Evolutionary conservation across 2,113 vertebrate species (phyloP).

Genomic region (Coracopsis vasa): DNA sequence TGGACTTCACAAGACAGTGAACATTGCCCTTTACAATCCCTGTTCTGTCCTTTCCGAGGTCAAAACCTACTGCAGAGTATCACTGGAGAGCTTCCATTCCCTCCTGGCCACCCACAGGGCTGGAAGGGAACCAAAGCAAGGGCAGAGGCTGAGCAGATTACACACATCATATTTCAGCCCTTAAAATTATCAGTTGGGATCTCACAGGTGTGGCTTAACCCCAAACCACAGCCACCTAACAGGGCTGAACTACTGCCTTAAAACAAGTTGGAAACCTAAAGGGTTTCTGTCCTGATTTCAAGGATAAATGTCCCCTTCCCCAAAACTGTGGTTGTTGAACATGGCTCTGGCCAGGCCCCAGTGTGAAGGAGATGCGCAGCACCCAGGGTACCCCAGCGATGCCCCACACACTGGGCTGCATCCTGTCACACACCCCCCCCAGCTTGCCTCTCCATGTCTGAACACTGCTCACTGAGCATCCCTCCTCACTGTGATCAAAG

Average conservation of each 20-base stretch:
- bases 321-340: not conserved
- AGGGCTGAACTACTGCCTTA: not conserved
- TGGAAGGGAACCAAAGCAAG: not conserved
- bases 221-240: fast-evolving
- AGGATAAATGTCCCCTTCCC: not conserved
- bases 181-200: not conserved
- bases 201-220: not conserved
- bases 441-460: not conserved
- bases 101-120: not conserved
- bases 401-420: fast-evolving
- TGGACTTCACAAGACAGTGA: not conserved
- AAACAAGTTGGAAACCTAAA: not conserved
- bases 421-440: not conserved
- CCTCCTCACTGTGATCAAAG: conserved; percentile 46
- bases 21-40: not conserved
- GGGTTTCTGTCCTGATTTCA: not conserved
- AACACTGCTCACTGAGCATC: not conserved
- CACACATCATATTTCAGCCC: not conserved
- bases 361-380: fast-evolving
- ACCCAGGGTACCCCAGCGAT: fast-evolving
- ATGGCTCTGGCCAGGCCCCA: not conserved
- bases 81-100: not conserved
- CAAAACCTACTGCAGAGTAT: not conserved
- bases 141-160: not conserved
- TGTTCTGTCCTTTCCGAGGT: not conserved